Conservation (phyloP, 2,888 invertebrate genomes). For the Brachypalpus laphriformis region DNA sequence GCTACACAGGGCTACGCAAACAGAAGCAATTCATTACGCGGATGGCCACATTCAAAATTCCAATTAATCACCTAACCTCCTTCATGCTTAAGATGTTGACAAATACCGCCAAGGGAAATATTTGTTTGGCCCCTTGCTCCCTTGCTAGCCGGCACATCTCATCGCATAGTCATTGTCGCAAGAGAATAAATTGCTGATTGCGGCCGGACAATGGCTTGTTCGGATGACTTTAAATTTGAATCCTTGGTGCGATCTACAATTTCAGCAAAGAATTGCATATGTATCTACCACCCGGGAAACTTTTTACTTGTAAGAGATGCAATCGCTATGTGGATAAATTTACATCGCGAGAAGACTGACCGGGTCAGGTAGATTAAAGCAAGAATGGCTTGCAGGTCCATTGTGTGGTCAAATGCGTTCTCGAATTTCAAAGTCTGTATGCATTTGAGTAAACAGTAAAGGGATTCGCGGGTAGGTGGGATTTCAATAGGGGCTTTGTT, state of each 20-base stretch:
- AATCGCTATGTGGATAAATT: conserved; percentile 44
- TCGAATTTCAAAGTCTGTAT: conserved; percentile 46
- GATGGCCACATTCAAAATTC: conserved; percentile 65
- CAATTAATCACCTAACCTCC: conserved; percentile 64
- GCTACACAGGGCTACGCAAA: background rate
- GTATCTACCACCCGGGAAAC: conserved; percentile 7
- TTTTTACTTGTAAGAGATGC: conserved; percentile 57
- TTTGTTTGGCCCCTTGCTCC: conserved; percentile 50
- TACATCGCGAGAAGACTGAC: background rate
- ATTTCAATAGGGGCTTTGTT: too few species aligned
- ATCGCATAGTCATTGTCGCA: conserved; percentile 63
- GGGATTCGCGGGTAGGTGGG: conserved; percentile 31
- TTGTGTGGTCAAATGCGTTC: conserved; percentile 45
- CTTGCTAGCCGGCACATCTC: conserved; percentile 36
- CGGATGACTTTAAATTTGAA: conserved; percentile 68
- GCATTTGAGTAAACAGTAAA: conserved; percentile 15
- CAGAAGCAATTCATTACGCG: conserved; percentile 71
- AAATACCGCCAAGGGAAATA: conserved; percentile 66
- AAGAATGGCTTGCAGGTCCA: conserved; percentile 26
- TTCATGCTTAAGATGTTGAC: conserved; percentile 69
- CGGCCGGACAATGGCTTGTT: conserved; percentile 56
- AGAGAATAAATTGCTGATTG: conserved; percentile 73
- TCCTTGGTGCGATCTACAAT: conserved; percentile 57
- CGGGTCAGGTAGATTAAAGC: conserved; percentile 25
- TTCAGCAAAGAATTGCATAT: conserved; percentile 29